Evolutionary conservation across 1,140 invertebrate species (phyloP), one percentile per base, ranked within the genome.

Genomic region (Bombus soroeensis): DNA sequence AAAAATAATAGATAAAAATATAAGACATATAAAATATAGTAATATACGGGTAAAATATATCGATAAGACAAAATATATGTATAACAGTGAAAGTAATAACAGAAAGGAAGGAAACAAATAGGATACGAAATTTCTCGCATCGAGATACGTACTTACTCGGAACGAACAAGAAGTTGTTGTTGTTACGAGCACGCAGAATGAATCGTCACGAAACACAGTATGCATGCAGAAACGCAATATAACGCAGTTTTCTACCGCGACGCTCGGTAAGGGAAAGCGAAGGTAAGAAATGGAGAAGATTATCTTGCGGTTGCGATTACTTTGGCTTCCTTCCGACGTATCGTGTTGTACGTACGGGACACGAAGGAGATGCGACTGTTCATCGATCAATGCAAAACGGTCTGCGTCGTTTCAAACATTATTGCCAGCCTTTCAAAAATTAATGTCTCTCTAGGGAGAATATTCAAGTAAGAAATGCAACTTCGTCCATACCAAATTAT

Each of bases 251-350:
- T 88, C 64, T 59, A 47, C 28, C 12, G 57, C 68, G 77, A 43
- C 43, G 28, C 39, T 78, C 59, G 59, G 57, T 9, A 59, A 62
- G 91, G 88, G 88, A 88, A 88, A 85, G 77, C 80, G 91, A 92
- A 92, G 93, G 87, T 85, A 89, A 92, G 91, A 94, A 93, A 92
- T 87, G 87, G 81, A 91, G 88, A 90, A 94, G 93, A 94, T 94
- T 94, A 94, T 94, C 91, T 93, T 94, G 94, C 89, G 94, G 94
- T 94, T 92, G 89, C 92, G 90, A 94, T 94, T 95, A 94, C 91
- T 95, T 87, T 93, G 94, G 94, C 94, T 95, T 95, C 94, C 90
- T 92, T 93, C 90, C 90, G 90, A 92, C 90, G 91, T 94, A 94
- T 95, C 93, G 92, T 90, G 81, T 94, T 94, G 87, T 93, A 88